These are phyloP conservation scores for Myoxocephalus aenaeus DNA, from an alignment of 2,797 vertebrate species.

Conservation along the genomic window DNA sequence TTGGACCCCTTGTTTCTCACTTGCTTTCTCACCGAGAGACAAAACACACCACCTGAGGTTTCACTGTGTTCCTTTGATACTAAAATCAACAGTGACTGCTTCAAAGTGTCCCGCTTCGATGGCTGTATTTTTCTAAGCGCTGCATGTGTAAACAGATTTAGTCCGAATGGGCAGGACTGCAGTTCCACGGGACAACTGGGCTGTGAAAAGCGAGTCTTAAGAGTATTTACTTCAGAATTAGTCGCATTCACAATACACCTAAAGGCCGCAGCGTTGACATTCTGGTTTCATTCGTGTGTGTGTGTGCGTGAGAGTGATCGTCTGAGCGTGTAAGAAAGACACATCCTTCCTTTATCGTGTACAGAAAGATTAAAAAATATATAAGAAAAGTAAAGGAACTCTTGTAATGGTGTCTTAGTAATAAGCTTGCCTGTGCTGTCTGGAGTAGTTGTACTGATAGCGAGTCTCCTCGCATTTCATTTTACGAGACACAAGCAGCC, in stretches of 20 bases:
- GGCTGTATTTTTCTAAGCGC: constrained; percentile 46
- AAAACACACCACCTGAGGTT: constrained; percentile 17
- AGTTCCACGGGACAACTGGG: constrained; percentile 31
- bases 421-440: constrained; percentile 69
- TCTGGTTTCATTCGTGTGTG: constrained; percentile 31
- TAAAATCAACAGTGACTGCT: constrained; percentile 44
- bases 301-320: constrained; percentile 34
- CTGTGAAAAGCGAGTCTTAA: constrained; percentile 50
- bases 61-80: constrained; percentile 49
- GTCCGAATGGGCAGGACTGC: constrained; percentile 25
- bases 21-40: constrained; percentile 34
- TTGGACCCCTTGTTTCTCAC: constrained; percentile 31
- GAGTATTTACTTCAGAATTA: constrained; percentile 39
- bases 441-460: constrained; percentile 40
- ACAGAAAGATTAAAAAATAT: constrained; percentile 48
- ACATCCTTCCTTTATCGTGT: constrained; percentile 52
- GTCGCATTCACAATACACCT: constrained; percentile 28
- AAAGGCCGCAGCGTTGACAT: constrained; percentile 30
- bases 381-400: constrained; percentile 48
- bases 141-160: constrained; percentile 58
- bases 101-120: constrained; percentile 42
- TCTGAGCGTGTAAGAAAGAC: constrained; percentile 45
- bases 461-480: constrained; percentile 35
- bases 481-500: constrained; percentile 36
- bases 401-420: constrained; percentile 51